Conservation (phyloP, 2,888 invertebrate genomes). For the Ophioninae sp. region DNA sequence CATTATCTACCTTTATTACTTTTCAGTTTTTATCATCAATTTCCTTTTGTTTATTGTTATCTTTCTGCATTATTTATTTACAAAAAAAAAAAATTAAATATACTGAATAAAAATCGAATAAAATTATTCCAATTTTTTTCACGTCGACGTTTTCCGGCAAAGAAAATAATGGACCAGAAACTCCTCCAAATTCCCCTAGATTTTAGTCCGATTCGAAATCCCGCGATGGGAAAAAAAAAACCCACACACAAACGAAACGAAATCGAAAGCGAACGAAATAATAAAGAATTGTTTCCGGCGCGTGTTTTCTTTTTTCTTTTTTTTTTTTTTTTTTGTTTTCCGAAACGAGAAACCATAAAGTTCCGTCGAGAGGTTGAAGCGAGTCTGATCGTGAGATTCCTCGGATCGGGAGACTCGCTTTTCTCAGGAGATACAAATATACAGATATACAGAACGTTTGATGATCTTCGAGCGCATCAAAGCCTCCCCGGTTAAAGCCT, state of each 20-base stretch:
- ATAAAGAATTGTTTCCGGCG: neutral
- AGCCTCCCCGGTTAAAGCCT: conserved; percentile 2
- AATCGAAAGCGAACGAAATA: neutral
- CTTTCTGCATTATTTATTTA: too few species aligned
- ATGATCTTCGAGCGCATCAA: neutral
- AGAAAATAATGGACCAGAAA: neutral
- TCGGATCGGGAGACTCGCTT: neutral
- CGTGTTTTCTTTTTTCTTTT: too few species aligned
- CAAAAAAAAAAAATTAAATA: too few species aligned
- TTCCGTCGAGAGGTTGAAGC: too few species aligned
- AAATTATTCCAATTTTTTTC: too few species aligned
- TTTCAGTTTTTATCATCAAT: too few species aligned
- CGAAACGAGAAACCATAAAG: neutral
- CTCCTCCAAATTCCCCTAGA: neutral
- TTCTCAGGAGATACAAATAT: conserved; percentile 1
- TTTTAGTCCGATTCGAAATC: neutral
- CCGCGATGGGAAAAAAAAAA: neutral
- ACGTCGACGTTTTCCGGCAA: neutral
- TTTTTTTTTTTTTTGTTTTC: too few species aligned
- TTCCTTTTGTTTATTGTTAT: too few species aligned
- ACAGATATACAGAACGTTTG: neutral
- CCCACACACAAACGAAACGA: too few species aligned
- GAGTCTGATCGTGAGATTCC: too few species aligned
- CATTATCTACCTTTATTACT: too few species aligned
- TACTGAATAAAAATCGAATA: too few species aligned